Evolutionary conservation across 2,797 vertebrate species (phyloP).

Genomic region (Acridotheres tristis): DNA sequence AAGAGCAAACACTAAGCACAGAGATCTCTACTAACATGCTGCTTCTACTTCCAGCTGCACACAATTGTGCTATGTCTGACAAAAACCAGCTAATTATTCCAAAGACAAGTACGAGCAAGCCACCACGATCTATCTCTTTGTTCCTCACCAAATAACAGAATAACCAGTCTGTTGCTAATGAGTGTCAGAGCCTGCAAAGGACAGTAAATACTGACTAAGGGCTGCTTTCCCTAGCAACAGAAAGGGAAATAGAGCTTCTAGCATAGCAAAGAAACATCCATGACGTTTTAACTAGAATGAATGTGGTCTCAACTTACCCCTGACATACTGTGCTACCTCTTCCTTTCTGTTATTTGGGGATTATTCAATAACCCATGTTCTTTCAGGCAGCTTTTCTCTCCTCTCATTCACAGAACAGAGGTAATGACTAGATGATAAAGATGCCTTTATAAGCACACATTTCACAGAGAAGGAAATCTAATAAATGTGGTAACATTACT

Average conservation of each 20-base stretch:
- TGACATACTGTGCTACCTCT: background rate
- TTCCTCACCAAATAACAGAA: background rate
- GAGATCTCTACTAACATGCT: background rate
- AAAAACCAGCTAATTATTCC: background rate
- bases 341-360: background rate
- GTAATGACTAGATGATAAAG: background rate
- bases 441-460: background rate
- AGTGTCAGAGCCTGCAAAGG: background rate
- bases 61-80: background rate
- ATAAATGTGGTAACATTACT: background rate
- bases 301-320: background rate
- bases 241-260: background rate
- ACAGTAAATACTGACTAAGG: background rate
- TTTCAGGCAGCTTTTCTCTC: background rate
- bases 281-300: background rate
- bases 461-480: background rate
- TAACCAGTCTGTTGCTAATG: background rate
- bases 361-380: background rate
- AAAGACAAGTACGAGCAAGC: background rate
- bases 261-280: background rate
- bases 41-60: background rate
- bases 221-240: background rate
- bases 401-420: background rate
- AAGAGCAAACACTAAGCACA: background rate
- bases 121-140: rapidly evolving